phyloP scores from a whole-genome alignment of 2,888 invertebrate species.

The Isotomurus palustris region DNA sequence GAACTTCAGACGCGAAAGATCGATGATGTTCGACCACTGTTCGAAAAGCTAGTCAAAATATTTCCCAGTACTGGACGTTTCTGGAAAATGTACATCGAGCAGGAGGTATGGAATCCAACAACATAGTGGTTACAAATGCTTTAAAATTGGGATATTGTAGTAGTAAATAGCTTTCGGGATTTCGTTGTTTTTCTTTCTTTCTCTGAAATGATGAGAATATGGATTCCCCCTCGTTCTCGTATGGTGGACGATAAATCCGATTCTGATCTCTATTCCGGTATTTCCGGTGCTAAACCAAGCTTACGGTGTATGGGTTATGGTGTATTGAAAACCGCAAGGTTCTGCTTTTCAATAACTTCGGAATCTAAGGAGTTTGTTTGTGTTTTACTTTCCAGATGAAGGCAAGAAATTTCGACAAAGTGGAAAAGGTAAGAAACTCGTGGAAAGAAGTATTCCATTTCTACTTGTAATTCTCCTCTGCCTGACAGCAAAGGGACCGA shows the following conservation, averaged over 20 bases:
- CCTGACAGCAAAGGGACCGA: neutral
- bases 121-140: neutral
- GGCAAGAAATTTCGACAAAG: constrained; percentile 92
- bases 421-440: constrained; percentile 81
- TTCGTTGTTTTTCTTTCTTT: neutral
- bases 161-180: neutral
- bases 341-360: too few relatives aligned
- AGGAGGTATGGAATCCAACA: constrained; percentile 64
- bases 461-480: neutral
- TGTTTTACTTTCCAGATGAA: too few relatives aligned
- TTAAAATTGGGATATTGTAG: neutral
- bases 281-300: too few relatives aligned
- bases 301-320: too few relatives aligned
- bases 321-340: neutral
- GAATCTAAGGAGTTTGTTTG: too few relatives aligned
- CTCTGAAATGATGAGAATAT: constrained; percentile 6
- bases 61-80: constrained; percentile 96
- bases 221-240: constrained; percentile 4
- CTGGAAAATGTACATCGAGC: constrained; percentile 98
- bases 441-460: constrained; percentile 4
- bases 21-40: constrained; percentile 83
- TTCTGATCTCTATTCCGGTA: neutral
- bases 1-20: constrained; percentile 85
- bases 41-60: constrained; percentile 87
- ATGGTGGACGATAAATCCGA: constrained; percentile 3